These are phyloP conservation scores for Dromococcyx pavoninus DNA, from an alignment of 2,797 vertebrate species.

Conservation along the genomic window DNA sequence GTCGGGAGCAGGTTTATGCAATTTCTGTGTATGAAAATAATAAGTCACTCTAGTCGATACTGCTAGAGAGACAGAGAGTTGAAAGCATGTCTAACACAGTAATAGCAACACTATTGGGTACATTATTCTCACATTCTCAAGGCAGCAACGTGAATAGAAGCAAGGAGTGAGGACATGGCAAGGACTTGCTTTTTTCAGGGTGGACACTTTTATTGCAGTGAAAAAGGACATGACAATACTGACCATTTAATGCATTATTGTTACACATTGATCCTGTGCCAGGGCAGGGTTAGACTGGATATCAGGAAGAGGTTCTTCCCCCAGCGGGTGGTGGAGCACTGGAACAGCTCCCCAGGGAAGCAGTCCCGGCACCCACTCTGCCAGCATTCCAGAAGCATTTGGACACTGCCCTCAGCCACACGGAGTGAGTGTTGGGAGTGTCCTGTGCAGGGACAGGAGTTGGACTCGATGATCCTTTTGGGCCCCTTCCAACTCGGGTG, in stretches of 20 bases:
- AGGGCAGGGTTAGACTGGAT: too few relatives aligned
- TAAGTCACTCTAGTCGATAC: not conserved
- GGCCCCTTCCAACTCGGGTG: too few relatives aligned
- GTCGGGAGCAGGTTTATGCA: not conserved
- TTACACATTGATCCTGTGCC: not conserved
- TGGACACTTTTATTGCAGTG: not conserved
- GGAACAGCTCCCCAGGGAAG: too few relatives aligned
- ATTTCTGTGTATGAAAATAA: not conserved
- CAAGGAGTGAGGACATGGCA: rapidly evolving
- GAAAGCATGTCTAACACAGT: not conserved
- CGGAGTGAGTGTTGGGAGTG: too few relatives aligned
- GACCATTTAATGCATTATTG: not conserved
- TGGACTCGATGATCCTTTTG: too few relatives aligned
- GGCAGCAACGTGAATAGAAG: not conserved
- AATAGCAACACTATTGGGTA: not conserved
- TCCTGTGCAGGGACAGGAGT: too few relatives aligned
- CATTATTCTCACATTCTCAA: not conserved
- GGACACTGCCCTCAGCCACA: too few relatives aligned
- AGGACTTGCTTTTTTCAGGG: not conserved
- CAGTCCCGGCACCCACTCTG: too few relatives aligned
- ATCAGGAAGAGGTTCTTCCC: too few relatives aligned
- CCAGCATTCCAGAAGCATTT: too few relatives aligned
- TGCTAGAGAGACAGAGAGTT: not conserved
- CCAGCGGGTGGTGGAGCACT: too few relatives aligned
- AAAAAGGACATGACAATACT: not conserved